phyloP scores from a whole-genome alignment of 2,888 invertebrate species.

The Pharmacophagus antenor region DNA sequence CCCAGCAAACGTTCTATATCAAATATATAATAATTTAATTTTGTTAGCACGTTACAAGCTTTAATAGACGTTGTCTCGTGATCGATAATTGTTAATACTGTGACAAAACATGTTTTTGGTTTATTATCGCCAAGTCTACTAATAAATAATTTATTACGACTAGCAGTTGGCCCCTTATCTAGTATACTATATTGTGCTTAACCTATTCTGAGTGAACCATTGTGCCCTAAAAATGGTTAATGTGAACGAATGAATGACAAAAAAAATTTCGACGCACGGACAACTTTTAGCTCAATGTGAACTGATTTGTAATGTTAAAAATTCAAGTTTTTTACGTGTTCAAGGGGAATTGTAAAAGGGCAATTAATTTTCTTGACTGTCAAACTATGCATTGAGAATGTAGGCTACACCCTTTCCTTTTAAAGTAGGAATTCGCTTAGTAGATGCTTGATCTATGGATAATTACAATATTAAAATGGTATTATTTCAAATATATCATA shows the following conservation, averaged over 20 bases:
- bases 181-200: constrained; percentile 42
- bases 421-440: constrained; percentile 17
- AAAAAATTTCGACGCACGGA: constrained; percentile 46
- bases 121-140: constrained; percentile 36
- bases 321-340: constrained; percentile 43
- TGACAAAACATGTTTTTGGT: constrained; percentile 48
- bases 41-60: constrained; percentile 46
- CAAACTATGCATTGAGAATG: constrained; percentile 15
- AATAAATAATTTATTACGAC: constrained; percentile 60
- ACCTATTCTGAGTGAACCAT: constrained; percentile 46
- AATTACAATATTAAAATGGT: not conserved
- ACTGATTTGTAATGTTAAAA: constrained; percentile 45
- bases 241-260: constrained; percentile 43
- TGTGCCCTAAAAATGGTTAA: constrained; percentile 66
- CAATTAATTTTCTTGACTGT: constrained; percentile 25
- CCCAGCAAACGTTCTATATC: constrained; percentile 38
- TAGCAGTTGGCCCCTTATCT: constrained; percentile 42
- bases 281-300: constrained; percentile 48
- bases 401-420: constrained; percentile 24
- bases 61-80: constrained; percentile 44
- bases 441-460: too few relatives aligned
- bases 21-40: constrained; percentile 50
- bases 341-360: constrained; percentile 29
- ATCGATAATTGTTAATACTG: constrained; percentile 41
- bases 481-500: not conserved